Percentiles rank a stretch among this genome's conserved stretches.
Conservation (phyloP, 2,113 vertebrate genomes). For the Phainopepla nitens region DNA sequence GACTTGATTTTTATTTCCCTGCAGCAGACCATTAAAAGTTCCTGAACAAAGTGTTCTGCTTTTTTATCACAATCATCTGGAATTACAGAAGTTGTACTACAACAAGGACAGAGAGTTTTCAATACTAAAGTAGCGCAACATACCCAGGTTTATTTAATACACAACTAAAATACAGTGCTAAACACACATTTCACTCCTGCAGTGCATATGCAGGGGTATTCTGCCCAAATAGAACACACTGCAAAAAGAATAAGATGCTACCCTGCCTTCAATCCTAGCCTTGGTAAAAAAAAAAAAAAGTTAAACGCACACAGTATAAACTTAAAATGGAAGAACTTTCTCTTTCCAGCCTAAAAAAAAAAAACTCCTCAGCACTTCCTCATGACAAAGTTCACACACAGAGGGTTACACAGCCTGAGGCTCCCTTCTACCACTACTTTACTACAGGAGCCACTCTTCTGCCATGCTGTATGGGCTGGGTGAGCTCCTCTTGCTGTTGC, state of each 20-base stretch:
- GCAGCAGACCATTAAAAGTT: not conserved
- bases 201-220: not conserved
- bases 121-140: not conserved
- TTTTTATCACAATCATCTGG: conserved; percentile 1
- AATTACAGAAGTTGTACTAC: not conserved
- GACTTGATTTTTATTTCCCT: not conserved
- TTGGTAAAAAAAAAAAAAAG: accelerated
- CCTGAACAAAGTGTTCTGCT: not conserved
- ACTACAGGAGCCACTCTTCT: not conserved
- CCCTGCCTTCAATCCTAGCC: accelerated
- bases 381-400: not conserved
- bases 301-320: not conserved
- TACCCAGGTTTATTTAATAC: not conserved
- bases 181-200: accelerated
- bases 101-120: not conserved
- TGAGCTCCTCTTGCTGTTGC: not conserved
- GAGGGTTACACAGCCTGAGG: not conserved
- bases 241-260: not conserved
- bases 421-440: not conserved
- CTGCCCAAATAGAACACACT: not conserved
- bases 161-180: not conserved
- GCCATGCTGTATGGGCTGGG: accelerated
- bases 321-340: not conserved
- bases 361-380: not conserved
- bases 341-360: not conserved